Base-by-base conservation (phyloP, 30 jellyfish, hydroid and myxozoan species). In the Mastigias papua region DNA sequence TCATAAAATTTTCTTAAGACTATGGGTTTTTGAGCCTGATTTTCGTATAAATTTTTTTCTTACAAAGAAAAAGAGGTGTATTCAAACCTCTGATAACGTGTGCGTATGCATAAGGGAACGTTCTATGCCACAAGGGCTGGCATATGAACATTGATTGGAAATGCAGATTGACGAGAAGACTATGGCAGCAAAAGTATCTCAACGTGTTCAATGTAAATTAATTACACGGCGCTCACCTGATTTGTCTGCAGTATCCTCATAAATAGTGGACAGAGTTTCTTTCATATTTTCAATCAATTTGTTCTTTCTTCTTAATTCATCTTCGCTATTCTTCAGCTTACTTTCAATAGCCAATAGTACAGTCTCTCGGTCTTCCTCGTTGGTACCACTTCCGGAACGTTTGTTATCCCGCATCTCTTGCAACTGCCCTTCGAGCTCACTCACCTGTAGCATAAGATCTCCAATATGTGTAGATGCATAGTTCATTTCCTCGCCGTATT, bases 401-500 rank as follows among this genome's bases (percentile, higher is more conserved):
- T 50, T 35, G 73, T 31, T 35, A n/a, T 70, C 73, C 2, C 81
- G 80, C 33, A 33, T 49, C 1, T 7, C 93, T 35, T 66, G n/a
- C 27, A 76, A 70, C 49, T 67, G 77, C 28, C 58, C 71, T 73
- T 77, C 89, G 16, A 89, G 86, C 46, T 62, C 89, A 1, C 84
- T 72, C 34, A 84, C 84, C 65, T 78, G 77, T 61, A 74, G 26
- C 89, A 74, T 79, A 42, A 73, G 22, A 30, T 77, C 76, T 16
- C 84, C 84, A 57, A 78, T 82, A 48, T 68, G 89, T 17, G 89
- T 78, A n/a, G 90, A 67, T n/a, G 88, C 85, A 65, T 81, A 71
- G 60, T 78, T 81, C 86, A 87, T 28, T 54, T 88, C 97, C 30
- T 88, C 90, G 63, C 89, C 54, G 48, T 75, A 81, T 73, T 82